Evolutionary conservation across 2,797 vertebrate genomes (phyloP).

Genomic region (Diplodus puntazzo): DNA sequence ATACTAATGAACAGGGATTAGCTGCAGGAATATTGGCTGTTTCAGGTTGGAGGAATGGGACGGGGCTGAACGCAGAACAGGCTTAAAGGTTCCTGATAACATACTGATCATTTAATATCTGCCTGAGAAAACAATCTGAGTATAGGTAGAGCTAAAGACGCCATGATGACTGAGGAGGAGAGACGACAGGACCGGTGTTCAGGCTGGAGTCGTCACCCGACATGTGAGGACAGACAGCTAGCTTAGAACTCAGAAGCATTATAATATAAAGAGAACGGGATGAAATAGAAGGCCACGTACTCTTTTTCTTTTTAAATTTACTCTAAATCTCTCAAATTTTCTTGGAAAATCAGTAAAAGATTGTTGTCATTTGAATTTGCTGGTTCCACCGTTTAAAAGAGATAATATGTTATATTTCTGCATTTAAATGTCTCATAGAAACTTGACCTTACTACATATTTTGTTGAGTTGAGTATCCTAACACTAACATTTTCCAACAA

Average conservation of each 20-base stretch:
- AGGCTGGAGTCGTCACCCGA: not conserved
- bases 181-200: not conserved
- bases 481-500: no score
- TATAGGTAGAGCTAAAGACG: not conserved
- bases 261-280: not conserved
- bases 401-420: no score
- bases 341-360: no score
- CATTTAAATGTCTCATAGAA: no score
- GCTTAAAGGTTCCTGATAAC: conserved; percentile 39
- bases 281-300: not conserved
- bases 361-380: no score
- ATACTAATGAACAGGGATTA: conserved; percentile 70
- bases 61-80: conserved; percentile 33
- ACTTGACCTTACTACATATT: no score
- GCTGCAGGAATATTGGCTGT: conserved; percentile 51
- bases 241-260: not conserved
- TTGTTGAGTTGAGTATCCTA: no score
- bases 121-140: conserved; percentile 29
- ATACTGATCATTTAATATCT: conserved; percentile 46
- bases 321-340: no score
- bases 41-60: conserved; percentile 28
- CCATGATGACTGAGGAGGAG: not conserved
- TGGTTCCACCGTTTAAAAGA: no score
- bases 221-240: not conserved
- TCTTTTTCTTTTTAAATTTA: no score